Percentiles rank a stretch among this genome's conserved stretches.
Evolutionary conservation across 64 coral and sea anemone species (phyloP).

Genomic region (Stichodactyla helianthus): DNA sequence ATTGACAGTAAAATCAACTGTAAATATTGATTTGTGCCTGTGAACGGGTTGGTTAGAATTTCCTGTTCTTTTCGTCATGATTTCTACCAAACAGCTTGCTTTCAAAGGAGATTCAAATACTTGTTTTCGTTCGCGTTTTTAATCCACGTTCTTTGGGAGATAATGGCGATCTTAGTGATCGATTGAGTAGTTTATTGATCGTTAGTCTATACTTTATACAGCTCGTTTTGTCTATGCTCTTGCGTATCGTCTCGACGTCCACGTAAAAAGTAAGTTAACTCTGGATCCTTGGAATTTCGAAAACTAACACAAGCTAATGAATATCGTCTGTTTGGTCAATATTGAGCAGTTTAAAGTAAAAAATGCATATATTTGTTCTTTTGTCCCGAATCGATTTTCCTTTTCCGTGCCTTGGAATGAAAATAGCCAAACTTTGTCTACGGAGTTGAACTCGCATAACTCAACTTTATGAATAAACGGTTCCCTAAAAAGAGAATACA

Average conservation of each 20-base stretch:
- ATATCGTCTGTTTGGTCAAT: background rate
- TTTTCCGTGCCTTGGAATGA: background rate
- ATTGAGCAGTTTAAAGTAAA: background rate
- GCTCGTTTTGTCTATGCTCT: background rate
- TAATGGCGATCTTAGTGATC: background rate
- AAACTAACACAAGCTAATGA: background rate
- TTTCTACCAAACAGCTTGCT: background rate
- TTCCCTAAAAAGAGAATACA: background rate
- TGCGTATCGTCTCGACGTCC: background rate
- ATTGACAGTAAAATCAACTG: background rate
- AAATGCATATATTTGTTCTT: background rate
- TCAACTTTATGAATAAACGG: background rate
- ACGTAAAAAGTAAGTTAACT: background rate
- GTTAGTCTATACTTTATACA: background rate
- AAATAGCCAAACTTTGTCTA: background rate
- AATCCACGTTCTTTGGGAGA: background rate
- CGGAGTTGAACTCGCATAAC: background rate
- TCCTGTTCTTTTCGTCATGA: conserved; percentile 8
- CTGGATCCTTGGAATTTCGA: background rate
- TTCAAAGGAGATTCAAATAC: background rate
- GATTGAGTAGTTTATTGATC: background rate
- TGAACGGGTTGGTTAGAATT: background rate
- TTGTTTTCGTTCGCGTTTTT: background rate
- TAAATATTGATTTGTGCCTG: background rate
- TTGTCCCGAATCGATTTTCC: background rate